These are phyloP conservation scores for Ailurus styani DNA, from an alignment of 2,113 vertebrate genomes.

Conservation along the genomic window DNA sequence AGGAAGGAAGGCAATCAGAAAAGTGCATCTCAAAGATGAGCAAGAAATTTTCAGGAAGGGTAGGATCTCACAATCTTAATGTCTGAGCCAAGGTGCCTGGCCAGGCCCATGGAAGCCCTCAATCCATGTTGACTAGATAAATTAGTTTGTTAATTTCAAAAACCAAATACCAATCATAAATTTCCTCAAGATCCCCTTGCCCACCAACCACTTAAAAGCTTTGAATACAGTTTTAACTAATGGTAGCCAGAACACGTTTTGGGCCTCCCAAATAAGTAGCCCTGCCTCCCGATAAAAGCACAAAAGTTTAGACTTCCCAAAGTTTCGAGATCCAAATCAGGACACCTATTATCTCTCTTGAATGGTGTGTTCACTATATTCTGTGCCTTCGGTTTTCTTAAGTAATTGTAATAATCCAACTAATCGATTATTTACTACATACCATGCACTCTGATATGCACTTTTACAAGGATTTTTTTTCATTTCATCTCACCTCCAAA, in stretches of 20 bases:
- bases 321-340: background rate
- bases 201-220: background rate
- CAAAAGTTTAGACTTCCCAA: background rate
- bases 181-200: background rate
- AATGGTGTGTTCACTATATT: background rate
- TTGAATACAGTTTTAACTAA: background rate
- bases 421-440: background rate
- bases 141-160: background rate
- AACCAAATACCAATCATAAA: background rate
- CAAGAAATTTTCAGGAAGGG: background rate
- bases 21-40: background rate
- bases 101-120: background rate
- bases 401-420: background rate
- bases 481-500: background rate
- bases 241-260: background rate
- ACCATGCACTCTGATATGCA: background rate
- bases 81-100: background rate
- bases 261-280: background rate
- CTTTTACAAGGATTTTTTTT: background rate
- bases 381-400: background rate
- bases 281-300: background rate
- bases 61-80: background rate
- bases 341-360: background rate
- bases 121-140: background rate
- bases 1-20: background rate